These are phyloP conservation scores for Cirrhinus mrigala DNA, from an alignment of 2,797 vertebrate genomes.

Conservation along the genomic window DNA sequence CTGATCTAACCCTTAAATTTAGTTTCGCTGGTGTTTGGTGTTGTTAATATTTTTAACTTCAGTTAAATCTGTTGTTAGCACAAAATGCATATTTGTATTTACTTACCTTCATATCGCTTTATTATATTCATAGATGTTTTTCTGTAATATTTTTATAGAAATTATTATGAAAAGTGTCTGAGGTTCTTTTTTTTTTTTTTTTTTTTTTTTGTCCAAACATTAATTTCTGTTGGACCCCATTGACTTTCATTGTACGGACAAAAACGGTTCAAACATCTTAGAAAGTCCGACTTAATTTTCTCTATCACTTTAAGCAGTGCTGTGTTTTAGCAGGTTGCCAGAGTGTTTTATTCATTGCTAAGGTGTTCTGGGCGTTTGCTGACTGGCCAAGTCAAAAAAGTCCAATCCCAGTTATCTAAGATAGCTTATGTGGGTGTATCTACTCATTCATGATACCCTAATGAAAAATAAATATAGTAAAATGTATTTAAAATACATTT, in stretches of 20 bases:
- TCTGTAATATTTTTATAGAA: background rate
- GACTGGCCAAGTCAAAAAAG: background rate
- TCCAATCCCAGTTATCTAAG: background rate
- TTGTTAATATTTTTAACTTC: background rate
- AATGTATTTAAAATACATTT: too few species aligned
- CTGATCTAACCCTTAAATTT: background rate
- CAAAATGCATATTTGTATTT: background rate
- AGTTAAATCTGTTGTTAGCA: background rate
- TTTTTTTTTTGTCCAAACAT: too few species aligned
- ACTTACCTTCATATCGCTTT: background rate
- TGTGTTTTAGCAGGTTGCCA: background rate
- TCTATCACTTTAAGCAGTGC: background rate
- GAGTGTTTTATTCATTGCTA: background rate
- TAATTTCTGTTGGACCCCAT: background rate
- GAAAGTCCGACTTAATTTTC: background rate
- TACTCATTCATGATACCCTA: too few species aligned
- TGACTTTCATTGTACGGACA: background rate
- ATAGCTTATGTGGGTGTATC: background rate
- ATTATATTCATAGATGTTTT: background rate
- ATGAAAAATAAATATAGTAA: too few species aligned
- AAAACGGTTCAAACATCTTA: background rate
- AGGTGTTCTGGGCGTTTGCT: background rate
- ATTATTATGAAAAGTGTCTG: background rate
- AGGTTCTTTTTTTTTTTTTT: too few species aligned
- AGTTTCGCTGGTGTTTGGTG: slow-evolving; percentile 1